These are phyloP conservation scores for Leuctra nigra DNA, from an alignment of 2,888 invertebrate genomes.

Conservation along the genomic window DNA sequence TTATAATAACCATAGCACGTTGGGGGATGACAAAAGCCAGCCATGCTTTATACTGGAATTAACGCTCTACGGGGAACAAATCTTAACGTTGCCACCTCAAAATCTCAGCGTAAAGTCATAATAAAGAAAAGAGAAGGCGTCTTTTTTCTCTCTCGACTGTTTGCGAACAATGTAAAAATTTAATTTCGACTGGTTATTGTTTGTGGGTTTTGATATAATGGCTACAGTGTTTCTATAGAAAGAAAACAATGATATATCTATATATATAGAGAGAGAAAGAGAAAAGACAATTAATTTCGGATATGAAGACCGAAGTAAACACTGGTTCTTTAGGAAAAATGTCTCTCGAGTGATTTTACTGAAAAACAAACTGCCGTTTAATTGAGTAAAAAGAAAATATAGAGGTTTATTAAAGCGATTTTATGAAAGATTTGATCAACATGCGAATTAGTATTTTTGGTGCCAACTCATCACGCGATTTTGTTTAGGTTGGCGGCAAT, in stretches of 20 bases:
- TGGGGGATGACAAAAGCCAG: constrained; percentile 23
- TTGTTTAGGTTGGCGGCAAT: too few species aligned
- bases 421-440: too few species aligned
- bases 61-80: constrained; percentile 12
- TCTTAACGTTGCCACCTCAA: not conserved
- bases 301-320: too few species aligned
- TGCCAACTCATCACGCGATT: too few species aligned
- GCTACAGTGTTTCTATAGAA: not conserved
- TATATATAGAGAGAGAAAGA: not conserved
- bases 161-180: constrained; percentile 6
- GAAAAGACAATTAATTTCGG: not conserved
- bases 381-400: too few species aligned
- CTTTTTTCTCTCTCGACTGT: not conserved
- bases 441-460: too few species aligned
- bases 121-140: not conserved
- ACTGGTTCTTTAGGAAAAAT: too few species aligned
- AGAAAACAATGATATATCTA: not conserved
- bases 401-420: too few species aligned
- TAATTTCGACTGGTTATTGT: constrained; percentile 11
- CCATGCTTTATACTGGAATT: constrained; percentile 21
- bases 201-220: constrained; percentile 5
- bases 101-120: not conserved
- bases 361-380: too few species aligned
- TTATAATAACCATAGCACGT: constrained; percentile 19
- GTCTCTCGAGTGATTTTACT: too few species aligned